Evolutionary conservation across 2,113 vertebrate genomes (phyloP), one percentile per base, ranked within the genome.

Genomic region (Chrysochloris asiatica): DNA sequence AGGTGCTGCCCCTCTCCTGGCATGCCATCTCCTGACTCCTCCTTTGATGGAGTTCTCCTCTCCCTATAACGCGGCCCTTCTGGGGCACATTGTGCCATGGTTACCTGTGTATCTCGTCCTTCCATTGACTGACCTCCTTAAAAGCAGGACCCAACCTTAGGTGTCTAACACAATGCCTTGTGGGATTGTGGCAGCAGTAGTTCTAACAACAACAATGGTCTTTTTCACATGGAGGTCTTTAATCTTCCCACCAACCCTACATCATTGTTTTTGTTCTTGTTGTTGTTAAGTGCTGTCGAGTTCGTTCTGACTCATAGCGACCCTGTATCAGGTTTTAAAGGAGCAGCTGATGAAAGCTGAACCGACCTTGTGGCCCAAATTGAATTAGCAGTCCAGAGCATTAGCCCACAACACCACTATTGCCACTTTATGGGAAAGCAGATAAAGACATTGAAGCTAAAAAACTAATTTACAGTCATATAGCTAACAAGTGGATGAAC

Each of bases 401-500:
- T n/a, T n/a, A n/a, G n/a, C n/a, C n/a, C n/a, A n/a, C n/a, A n/a
- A n/a, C n/a, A n/a, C n/a, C n/a, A 28, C 28, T 72, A 7, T 81
- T 71, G 83, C n/a, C 41, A 65, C 22, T 76, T 89, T 67, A 21
- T 63, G n/a, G n/a, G n/a, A n/a, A n/a, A n/a, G n/a, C n/a, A 88
- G 45, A 67, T 61, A 38, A 61, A 86, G 24, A 88, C 24, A 26
- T 28, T 43, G 26, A 38, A 50, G 48, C 81, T 86, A 59, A 43
- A 63, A 84, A 73, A 88, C 59, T 72, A 45, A 65, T 11, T 45
- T 43, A 92, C 13, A 10, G 26, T 87, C 61, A 33, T 36, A 10
- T 56, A 43, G 24, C 41, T 73, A 75, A 86, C 38, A 87, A 71
- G 75, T 79, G 41, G 17, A 33, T 54, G 59, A 6, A 75, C 36